phyloP scores from a whole-genome alignment of 2,113 vertebrate genomes.

The Lophius piscatorius region DNA sequence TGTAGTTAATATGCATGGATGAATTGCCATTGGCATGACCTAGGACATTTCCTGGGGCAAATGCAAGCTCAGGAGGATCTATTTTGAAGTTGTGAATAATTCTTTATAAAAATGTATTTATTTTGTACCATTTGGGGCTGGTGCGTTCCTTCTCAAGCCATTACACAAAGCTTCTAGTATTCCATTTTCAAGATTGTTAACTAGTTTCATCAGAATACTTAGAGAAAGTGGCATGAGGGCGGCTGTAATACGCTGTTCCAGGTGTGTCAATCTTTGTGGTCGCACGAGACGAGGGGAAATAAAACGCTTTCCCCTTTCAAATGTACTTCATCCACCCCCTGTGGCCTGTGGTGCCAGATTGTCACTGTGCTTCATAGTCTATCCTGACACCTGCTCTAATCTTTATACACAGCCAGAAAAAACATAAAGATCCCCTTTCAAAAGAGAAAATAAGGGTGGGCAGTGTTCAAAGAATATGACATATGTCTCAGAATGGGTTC shows the following conservation, averaged over 20 bases:
- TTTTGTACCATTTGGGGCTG: background rate
- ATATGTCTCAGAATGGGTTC: slow-evolving; percentile 63
- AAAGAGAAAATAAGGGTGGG: slow-evolving; percentile 54
- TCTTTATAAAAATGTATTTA: slow-evolving; percentile 22
- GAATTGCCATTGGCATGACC: slow-evolving; percentile 44
- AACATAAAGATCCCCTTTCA: slow-evolving; percentile 44
- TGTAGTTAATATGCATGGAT: slow-evolving; percentile 24
- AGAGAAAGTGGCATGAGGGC: slow-evolving; percentile 10
- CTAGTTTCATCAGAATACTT: slow-evolving; percentile 7
- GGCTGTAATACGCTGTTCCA: slow-evolving; percentile 18
- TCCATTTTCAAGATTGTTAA: slow-evolving; percentile 12
- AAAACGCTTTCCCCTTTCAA: slow-evolving; percentile 52
- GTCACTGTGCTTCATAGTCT: slow-evolving; percentile 48
- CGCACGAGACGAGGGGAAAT: slow-evolving; percentile 39
- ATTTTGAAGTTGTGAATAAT: slow-evolving; percentile 33
- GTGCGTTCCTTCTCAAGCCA: slow-evolving; percentile 23
- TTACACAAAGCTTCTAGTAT: slow-evolving; percentile 2
- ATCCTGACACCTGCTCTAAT: slow-evolving; percentile 60
- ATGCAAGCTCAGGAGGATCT: slow-evolving; percentile 53
- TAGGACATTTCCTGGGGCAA: slow-evolving; percentile 54
- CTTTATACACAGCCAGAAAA: slow-evolving; percentile 51
- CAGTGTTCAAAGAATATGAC: slow-evolving; percentile 56
- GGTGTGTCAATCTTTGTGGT: slow-evolving; percentile 24
- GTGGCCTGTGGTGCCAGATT: slow-evolving; percentile 30
- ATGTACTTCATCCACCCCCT: slow-evolving; percentile 55